Conservation (phyloP, 1,140 invertebrate genomes). For the Drosophila sulfurigaster region DNA sequence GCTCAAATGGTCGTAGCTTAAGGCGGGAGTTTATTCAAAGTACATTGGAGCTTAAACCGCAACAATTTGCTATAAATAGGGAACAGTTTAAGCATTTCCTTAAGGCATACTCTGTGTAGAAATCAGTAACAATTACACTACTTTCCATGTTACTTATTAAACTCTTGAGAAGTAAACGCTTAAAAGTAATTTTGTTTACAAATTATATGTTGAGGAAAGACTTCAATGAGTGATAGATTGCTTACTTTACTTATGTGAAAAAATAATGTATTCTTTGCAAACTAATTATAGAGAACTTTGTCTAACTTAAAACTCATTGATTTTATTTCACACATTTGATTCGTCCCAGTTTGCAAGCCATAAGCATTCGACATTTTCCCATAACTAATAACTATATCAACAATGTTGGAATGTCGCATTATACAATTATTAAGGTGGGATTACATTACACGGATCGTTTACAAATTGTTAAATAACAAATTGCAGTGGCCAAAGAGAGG, state of each 20-base stretch:
- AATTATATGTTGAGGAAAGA: neutral
- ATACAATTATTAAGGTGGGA: slow-evolving; percentile 49
- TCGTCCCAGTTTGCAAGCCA: too few relatives aligned
- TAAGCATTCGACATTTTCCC: slow-evolving; percentile 12
- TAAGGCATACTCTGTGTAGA: neutral
- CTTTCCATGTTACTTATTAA: neutral
- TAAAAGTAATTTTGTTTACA: neutral
- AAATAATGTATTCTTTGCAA: too few relatives aligned
- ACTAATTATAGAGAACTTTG: too few relatives aligned
- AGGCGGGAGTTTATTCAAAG: neutral
- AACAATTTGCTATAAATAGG: neutral
- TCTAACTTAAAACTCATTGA: neutral
- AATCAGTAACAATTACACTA: neutral
- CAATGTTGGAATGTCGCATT: slow-evolving; percentile 52
- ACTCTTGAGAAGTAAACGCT: neutral
- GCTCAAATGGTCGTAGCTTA: slow-evolving; percentile 5
- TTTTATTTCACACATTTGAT: neutral
- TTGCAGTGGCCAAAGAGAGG: slow-evolving; percentile 61
- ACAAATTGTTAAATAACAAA: slow-evolving; percentile 81
- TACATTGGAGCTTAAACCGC: neutral
- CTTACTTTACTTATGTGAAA: too few relatives aligned
- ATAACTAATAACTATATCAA: slow-evolving; percentile 79
- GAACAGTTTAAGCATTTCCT: neutral
- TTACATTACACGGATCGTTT: slow-evolving; percentile 70
- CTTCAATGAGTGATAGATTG: too few relatives aligned